A percentile compares a stretch with the other conserved stretches of the same genome.
phyloP scores from a whole-genome alignment of 2,888 invertebrate genomes.

The Papilio gigon region DNA sequence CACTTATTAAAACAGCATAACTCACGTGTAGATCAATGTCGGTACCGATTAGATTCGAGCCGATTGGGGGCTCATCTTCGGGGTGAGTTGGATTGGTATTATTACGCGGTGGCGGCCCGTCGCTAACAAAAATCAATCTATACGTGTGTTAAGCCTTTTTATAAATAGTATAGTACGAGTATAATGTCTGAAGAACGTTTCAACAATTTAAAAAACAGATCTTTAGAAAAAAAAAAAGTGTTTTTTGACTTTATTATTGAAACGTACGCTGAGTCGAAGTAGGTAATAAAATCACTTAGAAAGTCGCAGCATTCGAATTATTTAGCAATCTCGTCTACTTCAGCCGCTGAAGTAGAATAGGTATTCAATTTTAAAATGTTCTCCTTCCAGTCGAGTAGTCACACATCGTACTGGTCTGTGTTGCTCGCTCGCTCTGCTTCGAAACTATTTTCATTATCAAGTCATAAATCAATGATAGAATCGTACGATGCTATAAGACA shows the following conservation, averaged over 20 bases:
- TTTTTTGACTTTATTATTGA: not conserved
- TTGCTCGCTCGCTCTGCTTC: conserved; percentile 53
- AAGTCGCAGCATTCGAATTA: conserved; percentile 46
- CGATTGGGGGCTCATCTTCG: too few species aligned
- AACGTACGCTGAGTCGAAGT: not conserved
- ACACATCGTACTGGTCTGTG: conserved; percentile 50
- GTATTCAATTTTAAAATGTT: conserved; percentile 60
- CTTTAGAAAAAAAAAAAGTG: too few species aligned
- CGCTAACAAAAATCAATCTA: too few species aligned
- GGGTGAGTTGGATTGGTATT: too few species aligned
- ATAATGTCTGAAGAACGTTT: too few species aligned
- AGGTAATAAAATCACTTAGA: conserved; percentile 9
- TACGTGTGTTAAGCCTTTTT: too few species aligned
- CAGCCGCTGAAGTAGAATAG: conserved; percentile 44
- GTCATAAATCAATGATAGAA: conserved; percentile 78
- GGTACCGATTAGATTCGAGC: too few species aligned
- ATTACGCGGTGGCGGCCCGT: too few species aligned
- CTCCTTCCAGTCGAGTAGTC: conserved; percentile 53
- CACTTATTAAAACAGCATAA: too few species aligned
- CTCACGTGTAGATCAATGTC: too few species aligned
- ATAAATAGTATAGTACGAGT: too few species aligned
- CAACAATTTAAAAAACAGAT: not conserved
- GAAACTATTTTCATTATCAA: conserved; percentile 79
- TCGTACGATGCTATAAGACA: conserved; percentile 69
- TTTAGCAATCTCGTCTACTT: conserved; percentile 46